Evolutionary conservation across 2,797 vertebrate genomes (phyloP).

Genomic region (Argyrosomus regius): DNA sequence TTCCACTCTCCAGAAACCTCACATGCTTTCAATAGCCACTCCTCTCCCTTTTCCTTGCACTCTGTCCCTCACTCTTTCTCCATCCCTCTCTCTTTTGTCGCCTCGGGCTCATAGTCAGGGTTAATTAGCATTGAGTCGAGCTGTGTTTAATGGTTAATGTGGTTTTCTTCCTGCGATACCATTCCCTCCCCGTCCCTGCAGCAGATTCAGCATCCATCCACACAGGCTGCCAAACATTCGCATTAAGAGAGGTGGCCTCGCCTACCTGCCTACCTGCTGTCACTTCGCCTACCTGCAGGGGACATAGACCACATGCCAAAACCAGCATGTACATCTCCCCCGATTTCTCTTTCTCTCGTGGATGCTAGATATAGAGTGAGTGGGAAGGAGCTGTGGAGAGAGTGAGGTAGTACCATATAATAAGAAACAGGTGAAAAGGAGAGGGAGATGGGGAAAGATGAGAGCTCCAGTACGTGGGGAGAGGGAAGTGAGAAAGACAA

Average conservation of each 20-base stretch:
- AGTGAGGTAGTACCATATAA: conserved; percentile 47
- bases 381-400: conserved; percentile 51
- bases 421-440: conserved; percentile 61
- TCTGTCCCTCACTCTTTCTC: conserved; percentile 37
- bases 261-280: conserved; percentile 58
- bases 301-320: conserved; percentile 54
- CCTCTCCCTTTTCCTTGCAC: conserved; percentile 7
- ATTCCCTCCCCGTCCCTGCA: conserved; percentile 43
- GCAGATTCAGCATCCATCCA: conserved; percentile 48
- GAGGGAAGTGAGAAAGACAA: conserved; percentile 58
- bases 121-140: conserved; percentile 80
- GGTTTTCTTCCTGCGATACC: conserved; percentile 54
- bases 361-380: conserved; percentile 57
- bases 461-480: conserved; percentile 39
- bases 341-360: conserved; percentile 38
- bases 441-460: conserved; percentile 35
- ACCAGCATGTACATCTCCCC: conserved; percentile 42
- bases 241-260: conserved; percentile 40
- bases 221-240: conserved; percentile 36
- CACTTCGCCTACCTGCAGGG: conserved; percentile 55
- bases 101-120: conserved; percentile 72
- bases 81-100: conserved; percentile 44
- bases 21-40: neutral
- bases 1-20: conserved; percentile 25
- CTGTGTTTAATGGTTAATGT: conserved; percentile 82